Evolutionary conservation across 2,797 vertebrate species (phyloP), one percentile per base, ranked within the genome.

Genomic region (Natrix natrix): DNA sequence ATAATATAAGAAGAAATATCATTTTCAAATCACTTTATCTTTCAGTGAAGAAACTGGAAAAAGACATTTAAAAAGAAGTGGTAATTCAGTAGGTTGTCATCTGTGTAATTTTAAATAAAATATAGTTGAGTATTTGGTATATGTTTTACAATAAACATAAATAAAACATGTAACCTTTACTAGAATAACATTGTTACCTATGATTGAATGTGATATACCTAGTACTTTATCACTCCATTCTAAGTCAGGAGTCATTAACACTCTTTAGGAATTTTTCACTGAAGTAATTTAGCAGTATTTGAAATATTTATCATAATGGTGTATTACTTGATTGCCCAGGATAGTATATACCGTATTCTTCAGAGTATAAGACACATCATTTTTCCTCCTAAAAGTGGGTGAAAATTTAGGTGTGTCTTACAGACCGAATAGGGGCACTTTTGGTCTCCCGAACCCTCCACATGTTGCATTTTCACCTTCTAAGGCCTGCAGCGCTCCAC

Each of bases 1-100:
- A 59, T 20, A 69, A 0, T 56, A 14, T 13, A 87, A 22, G 54
- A 2, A 28, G 28, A 91, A 88, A 32, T 0, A 22, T 11, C 48
- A 88, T 63, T 0, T 54, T 92, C 74, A 22, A 92, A 22, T 26
- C 28, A 92, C 28, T 63, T 88, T 87, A 1, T 17, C 87, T 63
- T 54, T 63, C 93, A 94, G 60, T 91, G 6, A 55, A 91, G 7
- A 86, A 92, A 13, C 54, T 90, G 60, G 56, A 95, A 93, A 96
- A 86, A 0, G 22, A 8, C 92, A 16, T 4, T 92, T 60, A 63
- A 63, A 28, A 61, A 24, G 6, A 13, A 74, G n/a, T 8, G 5
- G 0, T 89, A 86, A 90, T 90, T 57, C 22, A 57, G 13, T 28
- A 26, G 57, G 8, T 17, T 88, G 54, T 32, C 43, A 24, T 32